A percentile compares a stretch with the other conserved stretches of the same genome.
These are phyloP conservation scores for Pituophis catenifer DNA, from an alignment of 2,113 vertebrate species.

Conservation along the genomic window DNA sequence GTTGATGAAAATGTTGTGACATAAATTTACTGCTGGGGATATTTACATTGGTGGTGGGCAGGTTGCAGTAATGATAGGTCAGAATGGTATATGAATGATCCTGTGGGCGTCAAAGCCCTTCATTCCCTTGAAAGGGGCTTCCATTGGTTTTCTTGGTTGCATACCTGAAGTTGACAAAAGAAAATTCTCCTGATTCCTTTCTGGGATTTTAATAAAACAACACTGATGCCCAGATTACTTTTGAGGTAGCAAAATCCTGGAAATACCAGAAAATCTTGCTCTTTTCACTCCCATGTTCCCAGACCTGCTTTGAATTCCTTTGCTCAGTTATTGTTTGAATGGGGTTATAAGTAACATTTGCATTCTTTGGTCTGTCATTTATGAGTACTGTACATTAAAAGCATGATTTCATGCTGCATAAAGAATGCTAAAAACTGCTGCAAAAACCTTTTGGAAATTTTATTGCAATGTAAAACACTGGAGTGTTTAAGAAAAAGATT, in stretches of 20 bases:
- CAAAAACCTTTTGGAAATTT: neutral
- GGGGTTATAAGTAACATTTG: neutral
- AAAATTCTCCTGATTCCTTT: neutral
- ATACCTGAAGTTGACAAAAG: neutral
- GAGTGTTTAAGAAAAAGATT: neutral
- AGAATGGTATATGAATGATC: neutral
- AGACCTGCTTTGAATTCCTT: neutral
- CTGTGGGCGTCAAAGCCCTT: neutral
- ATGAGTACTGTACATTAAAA: neutral
- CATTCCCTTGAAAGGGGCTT: neutral
- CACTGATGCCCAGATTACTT: neutral
- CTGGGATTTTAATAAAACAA: neutral
- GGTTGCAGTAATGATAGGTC: neutral
- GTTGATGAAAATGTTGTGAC: neutral
- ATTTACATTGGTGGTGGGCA: neutral
- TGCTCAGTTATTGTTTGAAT: conserved; percentile 14
- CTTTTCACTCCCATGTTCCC: neutral
- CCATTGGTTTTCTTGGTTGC: neutral
- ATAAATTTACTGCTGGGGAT: neutral
- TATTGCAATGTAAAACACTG: neutral
- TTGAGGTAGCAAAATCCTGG: neutral
- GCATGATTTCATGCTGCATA: neutral
- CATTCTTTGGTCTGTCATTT: conserved; percentile 19
- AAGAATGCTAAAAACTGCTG: neutral
- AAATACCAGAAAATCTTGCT: neutral